Evolutionary conservation across 2,888 invertebrate species (phyloP).

Genomic region (Platycheirus albimanus): DNA sequence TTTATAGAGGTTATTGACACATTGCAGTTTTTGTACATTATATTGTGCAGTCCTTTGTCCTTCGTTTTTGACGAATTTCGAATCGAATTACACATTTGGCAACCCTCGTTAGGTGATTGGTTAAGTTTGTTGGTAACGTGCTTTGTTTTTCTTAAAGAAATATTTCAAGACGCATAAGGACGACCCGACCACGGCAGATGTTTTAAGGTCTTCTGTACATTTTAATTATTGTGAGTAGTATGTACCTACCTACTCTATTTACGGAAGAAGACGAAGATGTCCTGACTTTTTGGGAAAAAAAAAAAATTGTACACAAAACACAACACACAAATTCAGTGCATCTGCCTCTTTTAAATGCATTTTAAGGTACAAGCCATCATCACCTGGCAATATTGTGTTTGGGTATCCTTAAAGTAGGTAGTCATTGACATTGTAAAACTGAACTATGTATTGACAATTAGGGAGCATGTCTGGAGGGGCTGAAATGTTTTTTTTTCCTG

Average conservation of each 20-base stretch:
- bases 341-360: conserved; percentile 62
- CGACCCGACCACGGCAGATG: conserved; percentile 52
- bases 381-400: conserved; percentile 52
- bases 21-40: conserved; percentile 57
- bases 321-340: conserved; percentile 35
- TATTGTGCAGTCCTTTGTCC: conserved; percentile 55
- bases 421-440: conserved; percentile 16
- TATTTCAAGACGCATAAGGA: conserved; percentile 45
- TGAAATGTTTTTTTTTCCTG: neutral
- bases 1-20: conserved; percentile 66
- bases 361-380: conserved; percentile 35
- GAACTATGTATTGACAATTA: too few species aligned
- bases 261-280: conserved; percentile 44
- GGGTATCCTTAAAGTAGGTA: conserved; percentile 21
- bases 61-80: conserved; percentile 41
- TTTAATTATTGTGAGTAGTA: conserved; percentile 31
- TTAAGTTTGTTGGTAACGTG: conserved; percentile 31
- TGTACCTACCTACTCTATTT: conserved; percentile 41
- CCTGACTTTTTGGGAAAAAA: conserved; percentile 21
- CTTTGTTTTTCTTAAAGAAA: conserved; percentile 35
- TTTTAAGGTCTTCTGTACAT: conserved; percentile 27
- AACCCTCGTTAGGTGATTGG: conserved; percentile 43
- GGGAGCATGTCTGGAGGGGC: neutral
- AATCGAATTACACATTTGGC: conserved; percentile 57
- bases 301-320: conserved; percentile 42